Base-by-base conservation (phyloP, 2,888 invertebrate genomes). In the Eubasilissa splendida region DNA sequence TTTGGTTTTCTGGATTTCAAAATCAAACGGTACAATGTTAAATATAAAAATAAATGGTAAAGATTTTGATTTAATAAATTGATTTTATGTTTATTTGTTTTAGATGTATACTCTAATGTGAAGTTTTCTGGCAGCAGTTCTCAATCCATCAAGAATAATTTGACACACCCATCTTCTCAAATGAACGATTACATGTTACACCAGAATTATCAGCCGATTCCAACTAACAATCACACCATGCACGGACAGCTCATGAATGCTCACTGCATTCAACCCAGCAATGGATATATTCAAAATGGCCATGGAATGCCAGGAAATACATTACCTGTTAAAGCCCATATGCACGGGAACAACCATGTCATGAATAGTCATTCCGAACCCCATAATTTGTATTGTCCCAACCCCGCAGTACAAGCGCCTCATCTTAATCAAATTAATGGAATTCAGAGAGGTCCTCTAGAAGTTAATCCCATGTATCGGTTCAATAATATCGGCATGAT, bases 401-500 rank as follows among this genome's bases (percentile, higher is more conserved):
- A 83, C 73, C 71, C 80, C 11, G 60, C 77, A 11, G 70, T 53
- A 50, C 77, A 60, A 22, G 63, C 75, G 53, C 78, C 52, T 53
- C 42, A 56, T 31, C 12, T 75, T 14, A 53, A 79, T 22, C 78
- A 76, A 14, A 54, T 66, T 9, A 77, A 79, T 14, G 80, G 76
- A n/a, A 66, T 76, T 60, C 65, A 59, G 9, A 73, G 76, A 52
- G 63, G 33, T 11, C 66, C 75, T 11, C 54, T 76, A 14, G 75
- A 81, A 14, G 53, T 80, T 10, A 81, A 81, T 58, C 84, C 85
- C 1, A 87, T 90, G 11, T 90, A 90, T 53, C 66, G 79, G 53
- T 80, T 73, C 58, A 80, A 81, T 70, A 66, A 71, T 12, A 58
- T 81, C 66, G 60, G 76, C 63, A 33, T 73, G 77, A 79, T 80